Evolutionary conservation across 1,140 invertebrate species (phyloP), one percentile per base, ranked within the genome.

Genomic region (Pemphigus obesinymphae): DNA sequence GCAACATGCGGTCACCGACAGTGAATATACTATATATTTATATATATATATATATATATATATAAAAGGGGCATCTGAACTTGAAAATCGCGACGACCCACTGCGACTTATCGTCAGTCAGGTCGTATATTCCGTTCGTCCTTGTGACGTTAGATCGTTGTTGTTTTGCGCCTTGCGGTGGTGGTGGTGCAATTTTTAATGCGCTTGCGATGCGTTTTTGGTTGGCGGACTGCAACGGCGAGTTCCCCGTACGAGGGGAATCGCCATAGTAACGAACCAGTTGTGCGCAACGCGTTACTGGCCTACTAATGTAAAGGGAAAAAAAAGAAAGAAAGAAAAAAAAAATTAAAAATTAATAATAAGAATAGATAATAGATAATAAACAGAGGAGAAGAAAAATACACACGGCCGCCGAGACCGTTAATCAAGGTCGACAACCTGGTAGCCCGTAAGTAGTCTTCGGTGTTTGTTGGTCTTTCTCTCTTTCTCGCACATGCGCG

Each of bases 371-470:
- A 61, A 48, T 29, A 11, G 34, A 37, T 37, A 23, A 58, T 23
- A 40, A 37, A 76, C 23, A 78, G 48, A 78, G 13, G 40, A 58
- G 34, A 58, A 78, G 53, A 76, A 61, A 20, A 29, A 76, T 1
- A n/a, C 15, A 26, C 3, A 58, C 17, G 13, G 76, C 50, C 76
- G 55, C 37, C 53, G 31, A 63, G 55, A 80, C 76, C 76, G 76
- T 80, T 80, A 80, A 80, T 80, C 76, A 80, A 80, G 76, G 37
- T 80, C 76, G 76, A 58, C 76, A 63, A 80, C 76, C 76, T 80
- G 76, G 55, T 80, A 26, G 23, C 34, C 50, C 37, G 76, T 29
- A 43, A 26, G 17, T 23, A 29, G 43, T 50, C 70, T 29, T 72
- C 23, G 50, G n/a, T 53, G 20, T 53, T 2, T 53, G 17, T 15